Conservation (phyloP, 2,113 vertebrate species). For the Boleophthalmus pectinirostris region DNA sequence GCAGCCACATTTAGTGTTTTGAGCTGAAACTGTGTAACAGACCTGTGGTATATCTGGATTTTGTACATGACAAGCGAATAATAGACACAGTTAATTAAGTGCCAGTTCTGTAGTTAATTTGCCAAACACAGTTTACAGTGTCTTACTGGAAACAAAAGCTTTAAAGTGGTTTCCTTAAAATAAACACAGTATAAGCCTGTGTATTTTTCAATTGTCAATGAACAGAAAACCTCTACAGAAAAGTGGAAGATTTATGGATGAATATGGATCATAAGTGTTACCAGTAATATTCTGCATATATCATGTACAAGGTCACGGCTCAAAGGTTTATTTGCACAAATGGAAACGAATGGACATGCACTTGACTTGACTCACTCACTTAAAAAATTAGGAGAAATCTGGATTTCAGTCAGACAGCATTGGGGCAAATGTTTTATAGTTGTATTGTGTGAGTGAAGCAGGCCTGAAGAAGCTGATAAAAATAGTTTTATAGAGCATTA, state of each 20-base stretch:
- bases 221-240: constrained; percentile 18
- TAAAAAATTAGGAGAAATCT: not conserved
- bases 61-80: constrained; percentile 34
- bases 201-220: constrained; percentile 28
- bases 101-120: constrained; percentile 33
- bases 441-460: not conserved
- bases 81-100: constrained; percentile 32
- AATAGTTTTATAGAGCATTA: constrained; percentile 2
- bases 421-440: not conserved
- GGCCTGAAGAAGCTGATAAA: not conserved
- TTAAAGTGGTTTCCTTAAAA: constrained; percentile 51
- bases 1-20: not conserved
- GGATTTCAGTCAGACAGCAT: too few relatives aligned
- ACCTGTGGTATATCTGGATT: constrained; percentile 22
- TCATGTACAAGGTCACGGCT: not conserved
- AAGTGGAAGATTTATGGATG: constrained; percentile 12
- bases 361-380: not conserved
- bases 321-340: not conserved
- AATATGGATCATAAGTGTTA: constrained; percentile 7
- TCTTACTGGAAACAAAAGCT: constrained; percentile 44
- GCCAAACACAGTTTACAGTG: constrained; percentile 19
- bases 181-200: constrained; percentile 33
- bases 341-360: not conserved
- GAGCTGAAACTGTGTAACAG: not conserved
- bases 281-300: constrained; percentile 9